Conservation (phyloP, 2,113 vertebrate species). For the Xenus cinereus region DNA sequence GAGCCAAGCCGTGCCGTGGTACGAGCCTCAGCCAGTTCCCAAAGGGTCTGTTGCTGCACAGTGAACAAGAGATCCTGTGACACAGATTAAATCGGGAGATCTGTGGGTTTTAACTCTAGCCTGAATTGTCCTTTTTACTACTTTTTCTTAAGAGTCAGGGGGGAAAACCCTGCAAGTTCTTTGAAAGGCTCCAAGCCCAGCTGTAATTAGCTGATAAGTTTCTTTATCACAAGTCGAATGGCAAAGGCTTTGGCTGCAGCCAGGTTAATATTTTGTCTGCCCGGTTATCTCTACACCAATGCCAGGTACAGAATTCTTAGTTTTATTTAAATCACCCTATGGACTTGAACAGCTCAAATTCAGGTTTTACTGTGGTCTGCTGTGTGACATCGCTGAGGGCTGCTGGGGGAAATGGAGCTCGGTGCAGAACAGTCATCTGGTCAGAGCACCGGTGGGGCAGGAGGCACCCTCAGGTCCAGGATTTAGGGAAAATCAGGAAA, state of each 20-base stretch:
- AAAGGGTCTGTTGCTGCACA: neutral
- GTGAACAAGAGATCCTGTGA: constrained; percentile 7
- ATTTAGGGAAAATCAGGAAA: neutral
- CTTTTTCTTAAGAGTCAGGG: neutral
- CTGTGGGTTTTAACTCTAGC: neutral
- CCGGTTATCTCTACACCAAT: neutral
- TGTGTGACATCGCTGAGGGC: neutral
- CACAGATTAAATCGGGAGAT: constrained; percentile 18
- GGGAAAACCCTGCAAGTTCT: neutral
- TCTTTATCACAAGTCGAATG: neutral
- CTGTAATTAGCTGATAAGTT: neutral
- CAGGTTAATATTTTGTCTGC: neutral
- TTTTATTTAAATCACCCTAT: neutral
- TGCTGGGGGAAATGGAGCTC: neutral
- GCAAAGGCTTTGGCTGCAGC: neutral
- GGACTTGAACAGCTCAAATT: neutral
- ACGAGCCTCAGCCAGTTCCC: neutral
- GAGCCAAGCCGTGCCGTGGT: neutral
- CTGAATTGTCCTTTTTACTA: neutral
- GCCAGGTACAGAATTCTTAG: neutral
- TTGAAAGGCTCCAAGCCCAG: neutral
- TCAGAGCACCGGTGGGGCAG: neutral
- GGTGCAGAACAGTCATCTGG: neutral
- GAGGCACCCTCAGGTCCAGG: neutral
- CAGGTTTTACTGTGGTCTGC: neutral